phyloP scores from a whole-genome alignment of 2,797 vertebrate genomes.

The Xenops minutus region DNA sequence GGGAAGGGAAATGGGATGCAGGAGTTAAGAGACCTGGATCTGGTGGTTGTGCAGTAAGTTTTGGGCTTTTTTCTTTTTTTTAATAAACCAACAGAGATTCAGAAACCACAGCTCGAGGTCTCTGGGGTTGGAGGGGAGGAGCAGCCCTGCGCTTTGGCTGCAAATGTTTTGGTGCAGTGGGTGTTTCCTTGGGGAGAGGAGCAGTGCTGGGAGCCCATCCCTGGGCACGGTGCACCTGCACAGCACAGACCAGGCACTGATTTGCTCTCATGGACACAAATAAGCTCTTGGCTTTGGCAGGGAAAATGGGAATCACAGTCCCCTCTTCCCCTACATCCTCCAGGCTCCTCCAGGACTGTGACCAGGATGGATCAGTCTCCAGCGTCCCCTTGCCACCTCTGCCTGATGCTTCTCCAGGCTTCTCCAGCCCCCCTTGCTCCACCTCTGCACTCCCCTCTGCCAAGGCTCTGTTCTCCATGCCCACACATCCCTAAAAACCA shows the following conservation, averaged over 20 bases:
- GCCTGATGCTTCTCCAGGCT: not conserved
- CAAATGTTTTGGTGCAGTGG: not conserved
- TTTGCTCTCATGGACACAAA: not conserved
- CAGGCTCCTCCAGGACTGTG: not conserved
- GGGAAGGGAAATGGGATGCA: not conserved
- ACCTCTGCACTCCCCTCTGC: accelerated
- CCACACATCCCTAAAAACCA: not conserved
- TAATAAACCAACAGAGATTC: not conserved
- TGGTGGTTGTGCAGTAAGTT: not conserved
- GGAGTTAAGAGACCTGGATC: not conserved
- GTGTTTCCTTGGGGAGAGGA: not conserved
- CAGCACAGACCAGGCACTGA: not conserved
- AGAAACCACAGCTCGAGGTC: not conserved
- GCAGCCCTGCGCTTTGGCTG: not conserved
- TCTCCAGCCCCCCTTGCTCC: not conserved
- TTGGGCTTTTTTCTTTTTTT: not conserved
- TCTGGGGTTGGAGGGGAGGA: not conserved
- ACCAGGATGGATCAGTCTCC: not conserved
- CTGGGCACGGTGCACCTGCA: not conserved
- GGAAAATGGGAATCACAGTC: accelerated
- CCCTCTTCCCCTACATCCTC: no score
- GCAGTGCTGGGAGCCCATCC: not conserved
- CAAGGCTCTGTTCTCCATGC: accelerated
- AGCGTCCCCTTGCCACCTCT: not conserved
- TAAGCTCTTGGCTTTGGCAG: not conserved